Conservation (phyloP, 2,797 vertebrate species). For the Bucorvus abyssinicus region DNA sequence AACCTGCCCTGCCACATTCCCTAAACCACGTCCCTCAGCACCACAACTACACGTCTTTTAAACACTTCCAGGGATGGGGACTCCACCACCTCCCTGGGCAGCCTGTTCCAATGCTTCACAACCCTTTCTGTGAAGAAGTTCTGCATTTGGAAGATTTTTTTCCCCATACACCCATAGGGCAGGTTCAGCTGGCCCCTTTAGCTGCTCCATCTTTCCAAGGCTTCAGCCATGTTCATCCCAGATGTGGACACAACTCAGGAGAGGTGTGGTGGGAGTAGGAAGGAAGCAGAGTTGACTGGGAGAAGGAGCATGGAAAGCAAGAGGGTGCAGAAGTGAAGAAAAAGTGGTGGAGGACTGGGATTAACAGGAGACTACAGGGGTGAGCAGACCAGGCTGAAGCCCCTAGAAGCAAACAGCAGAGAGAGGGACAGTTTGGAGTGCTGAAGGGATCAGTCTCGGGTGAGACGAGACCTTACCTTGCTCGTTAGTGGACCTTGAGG, state of each 20-base stretch:
- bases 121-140: too few species aligned
- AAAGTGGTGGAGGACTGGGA: neutral
- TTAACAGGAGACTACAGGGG: neutral
- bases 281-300: neutral
- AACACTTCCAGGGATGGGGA: too few species aligned
- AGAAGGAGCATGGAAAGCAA: neutral
- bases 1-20: too few species aligned
- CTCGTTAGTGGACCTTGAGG: neutral
- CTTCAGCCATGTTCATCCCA: neutral
- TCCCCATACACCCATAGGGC: rapidly evolving
- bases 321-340: neutral
- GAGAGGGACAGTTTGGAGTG: neutral
- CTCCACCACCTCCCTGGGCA: too few species aligned
- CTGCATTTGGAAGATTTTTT: neutral
- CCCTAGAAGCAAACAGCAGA: neutral
- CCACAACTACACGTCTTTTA: too few species aligned
- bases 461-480: neutral
- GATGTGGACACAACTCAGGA: neutral
- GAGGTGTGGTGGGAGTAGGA: neutral
- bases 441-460: neutral
- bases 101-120: too few species aligned
- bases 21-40: too few species aligned
- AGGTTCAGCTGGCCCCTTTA: neutral
- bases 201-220: neutral
- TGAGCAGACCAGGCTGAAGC: neutral